Evolutionary conservation across 1,140 invertebrate genomes (phyloP).

Genomic region (Listronotus oregonensis): DNA sequence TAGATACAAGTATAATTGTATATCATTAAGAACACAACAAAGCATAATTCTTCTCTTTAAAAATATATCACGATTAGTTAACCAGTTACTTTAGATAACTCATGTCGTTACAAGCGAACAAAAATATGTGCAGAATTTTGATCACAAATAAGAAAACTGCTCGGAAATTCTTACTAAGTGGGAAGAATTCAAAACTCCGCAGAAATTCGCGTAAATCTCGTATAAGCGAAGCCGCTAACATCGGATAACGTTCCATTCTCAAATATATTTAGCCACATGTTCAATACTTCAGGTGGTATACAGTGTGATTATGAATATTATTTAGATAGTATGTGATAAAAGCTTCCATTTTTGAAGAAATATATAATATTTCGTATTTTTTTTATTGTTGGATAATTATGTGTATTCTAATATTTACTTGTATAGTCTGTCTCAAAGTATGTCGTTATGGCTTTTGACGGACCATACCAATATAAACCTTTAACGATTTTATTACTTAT

Average conservation of each 20-base stretch:
- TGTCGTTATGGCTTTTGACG: too few relatives aligned
- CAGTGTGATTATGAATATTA: constrained; percentile 8
- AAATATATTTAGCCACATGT: constrained; percentile 15
- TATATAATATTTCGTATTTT: too few relatives aligned
- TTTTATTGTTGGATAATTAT: too few relatives aligned
- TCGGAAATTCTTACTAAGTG: constrained; percentile 33
- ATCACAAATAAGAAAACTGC: constrained; percentile 33
- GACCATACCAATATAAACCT: too few relatives aligned
- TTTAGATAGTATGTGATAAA: too few relatives aligned
- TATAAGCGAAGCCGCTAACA: constrained; percentile 15
- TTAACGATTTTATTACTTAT: too few relatives aligned
- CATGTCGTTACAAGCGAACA: constrained; percentile 9
- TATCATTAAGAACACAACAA: too few relatives aligned
- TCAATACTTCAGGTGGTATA: constrained; percentile 7
- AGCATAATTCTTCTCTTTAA: too few relatives aligned
- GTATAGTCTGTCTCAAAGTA: too few relatives aligned
- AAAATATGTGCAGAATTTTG: constrained; percentile 31
- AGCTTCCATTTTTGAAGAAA: too few relatives aligned
- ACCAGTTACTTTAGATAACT: neutral
- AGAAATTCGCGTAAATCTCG: constrained; percentile 25
- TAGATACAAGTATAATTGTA: too few relatives aligned
- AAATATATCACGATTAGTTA: neutral
- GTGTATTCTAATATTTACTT: too few relatives aligned
- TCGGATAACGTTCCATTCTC: constrained; percentile 3
- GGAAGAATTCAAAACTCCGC: constrained; percentile 28